A percentile compares a stretch with the other conserved stretches of the same genome.
Evolutionary conservation across 2,113 vertebrate genomes (phyloP).

Genomic region (Suricata suricatta): DNA sequence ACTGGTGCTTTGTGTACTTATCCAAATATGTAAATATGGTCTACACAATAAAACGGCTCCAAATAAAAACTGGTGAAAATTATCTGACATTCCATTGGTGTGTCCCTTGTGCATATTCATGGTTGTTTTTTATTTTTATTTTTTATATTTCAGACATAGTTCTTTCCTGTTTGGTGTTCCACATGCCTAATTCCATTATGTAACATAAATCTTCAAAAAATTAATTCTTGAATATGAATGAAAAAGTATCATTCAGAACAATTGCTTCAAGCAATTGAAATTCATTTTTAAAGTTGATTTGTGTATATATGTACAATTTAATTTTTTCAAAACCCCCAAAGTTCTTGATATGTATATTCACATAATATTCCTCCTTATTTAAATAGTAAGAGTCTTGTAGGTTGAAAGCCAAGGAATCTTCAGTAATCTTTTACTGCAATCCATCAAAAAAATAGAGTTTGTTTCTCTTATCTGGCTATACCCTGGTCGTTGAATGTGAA

Average conservation of each 20-base stretch:
- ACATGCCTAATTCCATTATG: conserved; percentile 93
- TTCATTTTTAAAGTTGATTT: conserved; percentile 86
- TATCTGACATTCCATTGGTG: conserved; percentile 94
- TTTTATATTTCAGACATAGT: conserved; percentile 87
- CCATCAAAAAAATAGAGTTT: conserved; percentile 91
- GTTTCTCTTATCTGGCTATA: conserved; percentile 94
- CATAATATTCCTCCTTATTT: conserved; percentile 90
- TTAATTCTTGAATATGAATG: conserved; percentile 90
- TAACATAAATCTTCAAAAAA: conserved; percentile 93
- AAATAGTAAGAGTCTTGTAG: conserved; percentile 90
- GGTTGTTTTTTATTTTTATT: conserved; percentile 82
- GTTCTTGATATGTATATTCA: conserved; percentile 92
- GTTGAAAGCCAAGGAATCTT: conserved; percentile 90
- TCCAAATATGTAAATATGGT: conserved; percentile 97
- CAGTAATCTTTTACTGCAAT: conserved; percentile 87
- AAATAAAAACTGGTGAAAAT: conserved; percentile 95
- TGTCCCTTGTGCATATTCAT: conserved; percentile 98
- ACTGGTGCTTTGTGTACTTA: conserved; percentile 97
- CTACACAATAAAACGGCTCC: conserved; percentile 97
- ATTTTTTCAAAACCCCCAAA: conserved; percentile 85
- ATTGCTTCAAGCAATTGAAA: conserved; percentile 88
- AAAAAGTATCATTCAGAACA: conserved; percentile 90
- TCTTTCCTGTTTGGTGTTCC: conserved; percentile 89
- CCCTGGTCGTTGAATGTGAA: conserved; percentile 99
- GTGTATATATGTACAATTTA: conserved; percentile 88